These are phyloP conservation scores for Glaucomys volans DNA, from an alignment of 2,113 vertebrate genomes.

Conservation along the genomic window DNA sequence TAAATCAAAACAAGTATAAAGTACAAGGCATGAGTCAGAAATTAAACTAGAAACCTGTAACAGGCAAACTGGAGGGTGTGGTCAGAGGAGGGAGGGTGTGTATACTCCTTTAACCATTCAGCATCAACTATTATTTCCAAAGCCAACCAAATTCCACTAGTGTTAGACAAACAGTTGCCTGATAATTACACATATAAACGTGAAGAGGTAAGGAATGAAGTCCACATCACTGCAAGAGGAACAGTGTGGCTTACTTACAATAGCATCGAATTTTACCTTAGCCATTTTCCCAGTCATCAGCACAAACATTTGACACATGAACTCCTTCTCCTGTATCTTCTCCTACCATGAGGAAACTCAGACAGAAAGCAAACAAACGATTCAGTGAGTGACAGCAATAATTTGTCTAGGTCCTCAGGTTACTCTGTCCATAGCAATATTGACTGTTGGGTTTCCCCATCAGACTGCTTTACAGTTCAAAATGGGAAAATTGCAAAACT, in stretches of 20 bases:
- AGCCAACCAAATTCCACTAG: neutral
- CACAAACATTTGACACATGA: neutral
- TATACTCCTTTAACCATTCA: neutral
- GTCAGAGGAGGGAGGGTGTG: neutral
- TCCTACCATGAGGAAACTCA: neutral
- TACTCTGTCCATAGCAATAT: neutral
- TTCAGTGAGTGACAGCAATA: neutral
- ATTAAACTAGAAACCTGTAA: neutral
- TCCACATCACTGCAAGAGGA: neutral
- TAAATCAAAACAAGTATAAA: neutral
- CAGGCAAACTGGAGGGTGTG: neutral
- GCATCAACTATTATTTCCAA: neutral
- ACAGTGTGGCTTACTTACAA: neutral
- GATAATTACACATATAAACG: neutral
- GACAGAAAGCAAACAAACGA: neutral
- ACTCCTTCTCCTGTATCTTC: neutral
- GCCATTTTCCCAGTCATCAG: neutral
- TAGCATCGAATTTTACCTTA: neutral
- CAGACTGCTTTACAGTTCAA: neutral
- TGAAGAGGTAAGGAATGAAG: neutral
- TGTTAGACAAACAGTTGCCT: neutral
- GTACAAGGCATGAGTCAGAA: neutral
- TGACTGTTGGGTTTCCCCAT: neutral
- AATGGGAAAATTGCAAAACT: conserved; percentile 6
- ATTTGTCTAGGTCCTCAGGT: neutral